Evolutionary conservation across 53 echinoderm and acorn worm species (phyloP), one percentile per base, ranked within the genome.

Genomic region (Actinopyga echinites): DNA sequence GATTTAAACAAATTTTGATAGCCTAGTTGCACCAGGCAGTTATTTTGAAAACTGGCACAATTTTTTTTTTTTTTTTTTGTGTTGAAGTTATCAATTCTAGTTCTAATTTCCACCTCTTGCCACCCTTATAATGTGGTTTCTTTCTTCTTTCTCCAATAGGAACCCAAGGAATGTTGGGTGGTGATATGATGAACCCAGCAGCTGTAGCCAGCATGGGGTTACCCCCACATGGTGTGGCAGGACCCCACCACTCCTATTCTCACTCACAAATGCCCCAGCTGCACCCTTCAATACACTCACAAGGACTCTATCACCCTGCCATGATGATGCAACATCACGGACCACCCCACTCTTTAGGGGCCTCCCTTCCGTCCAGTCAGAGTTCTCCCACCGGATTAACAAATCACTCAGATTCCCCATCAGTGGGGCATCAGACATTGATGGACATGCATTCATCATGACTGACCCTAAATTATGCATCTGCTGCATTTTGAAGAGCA

Each of bases 231-330:
- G 81, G 81, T 36, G 81, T 80, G 21, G 60, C 60, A 22, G 81
- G 81, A 59, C 81, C 81, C 21, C 81, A 80, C 62, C 81, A 80
- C 30, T 59, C 82, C 25, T 83, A 83, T 58, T 83, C 91, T 45
- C 87, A 91, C 45, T 83, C 91, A 19, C 91, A 91, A 66, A 87
- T 87, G 68, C 83, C 91, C 83, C 91, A 87, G 87, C 79, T 91
- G 25, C 91, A 91, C 79, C 91, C 91, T 61, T 87, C 86, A 64
- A 83, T 91, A 79, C 91, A 91, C 87, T 91, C 91, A 29, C 87
- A 86, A 66, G 87, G 81, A 80, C 81, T 80, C 9, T 80, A 80
- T 44, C 81, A 80, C 63, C 81, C 81, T 4, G 81, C 81, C 32
- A 80, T 80, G 81, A 80, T 80, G 81, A 80, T 80, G 81, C 63